A percentile compares a stretch with the other conserved stretches of the same genome.
Conservation (phyloP, 2,888 invertebrate genomes). For the Lagria hirta region DNA sequence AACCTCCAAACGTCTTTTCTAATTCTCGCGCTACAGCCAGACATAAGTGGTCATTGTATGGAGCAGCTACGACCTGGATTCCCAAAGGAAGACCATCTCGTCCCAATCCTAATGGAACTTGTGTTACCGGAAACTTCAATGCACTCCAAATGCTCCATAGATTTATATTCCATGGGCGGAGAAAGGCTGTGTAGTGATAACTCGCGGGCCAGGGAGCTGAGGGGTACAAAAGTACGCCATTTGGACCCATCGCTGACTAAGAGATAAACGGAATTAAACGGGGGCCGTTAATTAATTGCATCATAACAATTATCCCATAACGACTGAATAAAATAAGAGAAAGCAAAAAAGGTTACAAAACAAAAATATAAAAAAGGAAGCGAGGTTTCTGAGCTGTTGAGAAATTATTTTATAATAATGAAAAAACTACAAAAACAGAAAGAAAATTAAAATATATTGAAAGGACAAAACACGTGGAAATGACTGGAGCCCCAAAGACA, state of each 20-base stretch:
- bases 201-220: conserved; percentile 77
- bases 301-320: no score
- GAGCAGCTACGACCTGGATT: conserved; percentile 74
- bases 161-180: conserved; percentile 80
- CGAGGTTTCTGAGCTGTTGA: no score
- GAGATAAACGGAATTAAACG: conserved; percentile 34
- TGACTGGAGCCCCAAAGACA: no score
- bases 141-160: conserved; percentile 87
- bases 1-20: conserved; percentile 71
- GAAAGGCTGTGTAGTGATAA: conserved; percentile 76
- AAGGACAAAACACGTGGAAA: no score
- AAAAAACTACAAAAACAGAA: no score
- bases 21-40: conserved; percentile 73
- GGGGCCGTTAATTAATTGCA: background rate
- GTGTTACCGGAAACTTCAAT: conserved; percentile 78
- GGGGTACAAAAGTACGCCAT: conserved; percentile 84
- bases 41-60: conserved; percentile 70
- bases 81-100: conserved; percentile 74
- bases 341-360: no score
- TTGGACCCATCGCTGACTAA: conserved; percentile 69
- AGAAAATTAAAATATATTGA: no score
- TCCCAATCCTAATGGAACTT: conserved; percentile 79
- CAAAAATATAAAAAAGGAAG: no score
- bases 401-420: no score
- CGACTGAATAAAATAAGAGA: no score